Evolutionary conservation across 2,113 vertebrate genomes (phyloP), one percentile per base, ranked within the genome.

Genomic region (Dromiciops gliroides): DNA sequence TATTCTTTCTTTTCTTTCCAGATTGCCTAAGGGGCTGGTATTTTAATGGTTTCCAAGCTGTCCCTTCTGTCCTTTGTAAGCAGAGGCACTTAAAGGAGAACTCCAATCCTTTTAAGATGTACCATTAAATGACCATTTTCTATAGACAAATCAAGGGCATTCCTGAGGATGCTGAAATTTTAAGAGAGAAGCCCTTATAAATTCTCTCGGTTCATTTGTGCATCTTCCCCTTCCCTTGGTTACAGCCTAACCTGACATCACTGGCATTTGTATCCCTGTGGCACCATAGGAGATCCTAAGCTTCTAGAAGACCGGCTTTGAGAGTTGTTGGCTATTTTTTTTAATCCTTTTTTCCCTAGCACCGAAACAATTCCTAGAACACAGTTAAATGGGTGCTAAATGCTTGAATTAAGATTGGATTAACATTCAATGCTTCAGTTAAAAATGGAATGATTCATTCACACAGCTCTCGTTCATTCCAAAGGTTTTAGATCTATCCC

Each of bases 21-120:
- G 50, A n/a, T 75, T 37, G 44, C 91, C 83, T 48, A 52, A 92
- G 48, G 31, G 31, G 49, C 50, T 51, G 8, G 0, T 14, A 60
- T 75, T 92, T 90, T 53, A 93, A 92, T 48, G 25, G 6, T 22
- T 51, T 67, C 19, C 23, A 25, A 83, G 52, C n/a, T 89, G 52
- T 93, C 47, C 89, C 89, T 89, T 89, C 89, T 89, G 89, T 89
- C 47, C 48, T 89, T 89, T 89, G 89, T 49, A 24, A 89, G 47
- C 89, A 48, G 89, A 7, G 26, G 26, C 89, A 9, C 89, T 49
- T 48, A 48, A 48, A 89, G 48, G 24, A 48, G 24, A 49, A 5
- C 1, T 48, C 3, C 47, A 89, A 25, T 89, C 44, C 48, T 19
- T 89, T 48, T 10, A 48, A n/a, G 12, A n/a, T n/a, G 31, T 6